Evolutionary conservation across 2,113 vertebrate genomes (phyloP).

Genomic region (Nematolebias whitei): DNA sequence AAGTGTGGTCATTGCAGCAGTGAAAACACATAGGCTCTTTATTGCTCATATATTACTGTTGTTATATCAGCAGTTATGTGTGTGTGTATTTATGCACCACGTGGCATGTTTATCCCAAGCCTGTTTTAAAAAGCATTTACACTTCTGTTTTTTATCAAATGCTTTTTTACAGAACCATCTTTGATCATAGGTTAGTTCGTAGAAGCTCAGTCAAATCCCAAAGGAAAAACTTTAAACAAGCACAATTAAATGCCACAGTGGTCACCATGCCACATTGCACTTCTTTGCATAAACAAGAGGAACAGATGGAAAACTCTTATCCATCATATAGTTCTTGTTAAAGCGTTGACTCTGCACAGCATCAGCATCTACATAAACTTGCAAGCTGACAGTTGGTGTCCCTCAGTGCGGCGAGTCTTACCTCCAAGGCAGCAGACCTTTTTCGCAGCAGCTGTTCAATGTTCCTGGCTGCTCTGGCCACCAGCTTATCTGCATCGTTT

Average conservation of each 20-base stretch:
- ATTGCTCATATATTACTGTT: background rate
- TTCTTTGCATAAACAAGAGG: conserved; percentile 1
- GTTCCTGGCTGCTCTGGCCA: conserved; percentile 91
- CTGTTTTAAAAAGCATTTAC: background rate
- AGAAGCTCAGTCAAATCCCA: background rate
- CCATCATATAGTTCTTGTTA: background rate
- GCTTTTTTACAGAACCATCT: background rate
- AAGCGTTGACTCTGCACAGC: conserved; percentile 15
- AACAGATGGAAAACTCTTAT: conserved; percentile 27
- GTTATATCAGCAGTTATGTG: background rate
- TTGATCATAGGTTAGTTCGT: background rate
- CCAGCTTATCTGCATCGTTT: conserved; percentile 92
- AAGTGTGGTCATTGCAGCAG: background rate
- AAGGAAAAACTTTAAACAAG: background rate
- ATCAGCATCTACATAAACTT: conserved; percentile 26
- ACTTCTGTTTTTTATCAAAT: background rate
- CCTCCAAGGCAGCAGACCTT: conserved; percentile 92
- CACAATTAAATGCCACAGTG: background rate
- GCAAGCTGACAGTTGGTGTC: conserved; percentile 39
- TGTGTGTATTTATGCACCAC: background rate
- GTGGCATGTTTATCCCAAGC: background rate
- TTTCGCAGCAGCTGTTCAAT: conserved; percentile 95
- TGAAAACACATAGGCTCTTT: background rate
- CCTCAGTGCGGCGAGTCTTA: conserved; percentile 72
- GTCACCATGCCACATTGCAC: background rate